phyloP scores from a whole-genome alignment of 2,113 vertebrate genomes.

The Leucopsar rothschildi region DNA sequence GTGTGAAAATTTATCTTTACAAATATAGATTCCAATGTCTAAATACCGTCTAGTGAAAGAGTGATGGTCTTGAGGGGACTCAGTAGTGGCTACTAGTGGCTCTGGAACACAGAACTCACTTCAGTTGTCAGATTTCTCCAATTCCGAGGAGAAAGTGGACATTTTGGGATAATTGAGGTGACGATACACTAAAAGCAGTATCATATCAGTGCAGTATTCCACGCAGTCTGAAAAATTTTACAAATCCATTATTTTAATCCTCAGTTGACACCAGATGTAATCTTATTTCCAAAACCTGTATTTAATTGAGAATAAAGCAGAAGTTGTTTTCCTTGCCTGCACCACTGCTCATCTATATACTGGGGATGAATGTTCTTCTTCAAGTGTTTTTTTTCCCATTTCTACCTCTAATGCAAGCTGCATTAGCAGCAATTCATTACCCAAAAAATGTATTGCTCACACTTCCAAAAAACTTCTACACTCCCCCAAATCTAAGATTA shows the following conservation, averaged over 20 bases:
- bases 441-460: background rate
- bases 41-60: background rate
- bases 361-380: background rate
- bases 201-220: background rate
- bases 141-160: fast-evolving
- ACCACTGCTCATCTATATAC: background rate
- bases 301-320: background rate
- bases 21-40: background rate
- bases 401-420: background rate
- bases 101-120: background rate
- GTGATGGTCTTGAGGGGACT: background rate
- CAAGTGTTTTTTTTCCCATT: background rate
- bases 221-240: background rate
- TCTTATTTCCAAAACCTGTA: background rate
- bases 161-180: background rate
- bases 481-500: background rate
- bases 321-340: background rate
- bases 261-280: background rate
- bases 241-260: background rate
- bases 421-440: background rate
- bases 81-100: background rate
- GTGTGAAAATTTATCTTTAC: background rate
- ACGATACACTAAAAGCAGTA: background rate
- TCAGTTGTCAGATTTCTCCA: background rate
- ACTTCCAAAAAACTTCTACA: background rate